Percentiles rank a stretch among this genome's conserved stretches.
phyloP scores from a whole-genome alignment of 2,113 vertebrate species.

The Patagioenas fasciata region DNA sequence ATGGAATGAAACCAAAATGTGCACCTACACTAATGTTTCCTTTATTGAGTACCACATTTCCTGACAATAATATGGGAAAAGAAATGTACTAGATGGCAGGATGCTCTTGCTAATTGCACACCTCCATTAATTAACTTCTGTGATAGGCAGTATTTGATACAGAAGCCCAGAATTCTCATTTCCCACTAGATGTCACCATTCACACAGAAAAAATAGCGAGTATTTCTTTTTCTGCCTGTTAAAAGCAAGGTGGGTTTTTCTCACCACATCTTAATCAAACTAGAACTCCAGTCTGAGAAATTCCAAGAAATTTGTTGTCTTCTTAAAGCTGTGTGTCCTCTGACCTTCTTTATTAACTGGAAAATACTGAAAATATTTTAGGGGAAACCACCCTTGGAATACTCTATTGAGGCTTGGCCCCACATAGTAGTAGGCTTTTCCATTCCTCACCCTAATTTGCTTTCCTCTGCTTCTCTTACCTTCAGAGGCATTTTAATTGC shows the following conservation, averaged over 20 bases:
- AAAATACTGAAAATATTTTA: not conserved
- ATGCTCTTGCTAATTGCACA: not conserved
- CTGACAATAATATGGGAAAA: not conserved
- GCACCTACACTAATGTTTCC: not conserved
- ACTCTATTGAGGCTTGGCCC: not conserved
- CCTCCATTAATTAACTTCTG: not conserved
- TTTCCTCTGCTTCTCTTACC: not conserved
- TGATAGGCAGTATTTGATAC: not conserved
- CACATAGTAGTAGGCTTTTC: not conserved
- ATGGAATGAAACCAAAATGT: not conserved
- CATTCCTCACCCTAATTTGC: not conserved
- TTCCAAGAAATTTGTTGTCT: not conserved
- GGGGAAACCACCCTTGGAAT: not conserved
- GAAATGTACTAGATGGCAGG: not conserved
- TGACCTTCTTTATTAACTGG: not conserved
- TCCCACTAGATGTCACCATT: not conserved
- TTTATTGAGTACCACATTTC: not conserved
- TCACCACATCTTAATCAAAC: not conserved
- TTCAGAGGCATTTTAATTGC: not conserved
- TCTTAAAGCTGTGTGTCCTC: not conserved
- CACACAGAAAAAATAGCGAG: not conserved
- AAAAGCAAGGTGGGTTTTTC: accelerated
- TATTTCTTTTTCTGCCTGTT: accelerated
- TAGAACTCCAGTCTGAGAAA: not conserved
- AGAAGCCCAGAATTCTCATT: not conserved